phyloP scores from a whole-genome alignment of 2,888 invertebrate genomes.

The Prostheceraeus crozeri region DNA sequence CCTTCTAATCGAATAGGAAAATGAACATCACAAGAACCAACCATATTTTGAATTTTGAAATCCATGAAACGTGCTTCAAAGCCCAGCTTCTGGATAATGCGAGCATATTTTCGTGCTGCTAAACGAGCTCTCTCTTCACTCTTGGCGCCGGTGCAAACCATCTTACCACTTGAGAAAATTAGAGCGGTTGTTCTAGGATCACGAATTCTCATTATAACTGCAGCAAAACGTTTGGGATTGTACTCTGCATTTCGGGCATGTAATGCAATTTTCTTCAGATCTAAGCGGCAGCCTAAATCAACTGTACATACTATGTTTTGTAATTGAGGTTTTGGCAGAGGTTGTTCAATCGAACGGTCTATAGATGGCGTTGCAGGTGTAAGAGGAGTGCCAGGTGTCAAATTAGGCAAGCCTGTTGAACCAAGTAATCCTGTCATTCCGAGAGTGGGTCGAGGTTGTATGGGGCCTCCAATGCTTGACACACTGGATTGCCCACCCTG shows the following conservation, averaged over 20 bases:
- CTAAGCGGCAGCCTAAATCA: slow-evolving; percentile 81
- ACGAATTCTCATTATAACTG: slow-evolving; percentile 88
- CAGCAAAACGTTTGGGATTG: slow-evolving; percentile 96
- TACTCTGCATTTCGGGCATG: slow-evolving; percentile 98
- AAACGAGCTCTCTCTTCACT: slow-evolving; percentile 71
- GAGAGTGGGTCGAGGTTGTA: too few relatives aligned
- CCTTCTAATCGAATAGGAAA: slow-evolving; percentile 75
- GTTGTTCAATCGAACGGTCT: too few relatives aligned
- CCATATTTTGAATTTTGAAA: slow-evolving; percentile 78
- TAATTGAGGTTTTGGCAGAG: too few relatives aligned
- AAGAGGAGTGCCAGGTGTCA: too few relatives aligned
- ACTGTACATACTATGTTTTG: slow-evolving; percentile 97
- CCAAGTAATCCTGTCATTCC: too few relatives aligned
- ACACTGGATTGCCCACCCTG: too few relatives aligned
- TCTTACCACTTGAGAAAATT: slow-evolving; percentile 75
- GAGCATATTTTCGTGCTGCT: slow-evolving; percentile 72
- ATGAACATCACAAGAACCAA: slow-evolving; percentile 76
- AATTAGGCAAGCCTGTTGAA: too few relatives aligned
- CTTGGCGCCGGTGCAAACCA: slow-evolving; percentile 79
- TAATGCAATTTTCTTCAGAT: slow-evolving; percentile 88
- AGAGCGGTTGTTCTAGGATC: slow-evolving; percentile 73
- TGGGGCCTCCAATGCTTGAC: too few relatives aligned
- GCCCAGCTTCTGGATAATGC: slow-evolving; percentile 73
- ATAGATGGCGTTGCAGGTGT: too few relatives aligned
- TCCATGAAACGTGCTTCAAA: slow-evolving; percentile 67